Percentiles rank a stretch among this genome's conserved stretches.
phyloP scores from a whole-genome alignment of 2,113 vertebrate genomes.

The Myiagra hebetior region DNA sequence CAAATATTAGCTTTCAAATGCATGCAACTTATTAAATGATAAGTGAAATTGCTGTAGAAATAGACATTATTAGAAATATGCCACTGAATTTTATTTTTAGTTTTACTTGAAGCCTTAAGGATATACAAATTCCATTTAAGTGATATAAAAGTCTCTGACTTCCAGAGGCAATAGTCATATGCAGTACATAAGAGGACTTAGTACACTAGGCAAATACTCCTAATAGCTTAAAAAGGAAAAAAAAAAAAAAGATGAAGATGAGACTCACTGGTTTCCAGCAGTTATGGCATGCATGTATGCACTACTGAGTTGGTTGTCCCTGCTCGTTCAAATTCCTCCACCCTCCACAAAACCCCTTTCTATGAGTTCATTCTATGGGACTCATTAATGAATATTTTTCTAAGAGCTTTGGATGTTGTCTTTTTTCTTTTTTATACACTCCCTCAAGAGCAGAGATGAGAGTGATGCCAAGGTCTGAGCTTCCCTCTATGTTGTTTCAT shows the following conservation, averaged over 20 bases:
- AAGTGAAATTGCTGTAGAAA: background rate
- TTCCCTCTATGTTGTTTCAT: background rate
- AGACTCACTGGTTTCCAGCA: background rate
- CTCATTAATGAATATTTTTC: conserved; percentile 35
- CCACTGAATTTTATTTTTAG: background rate
- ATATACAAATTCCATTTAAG: background rate
- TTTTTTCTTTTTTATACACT: background rate
- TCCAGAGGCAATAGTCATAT: background rate
- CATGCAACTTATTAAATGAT: background rate
- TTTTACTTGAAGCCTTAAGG: background rate
- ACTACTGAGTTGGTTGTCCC: background rate
- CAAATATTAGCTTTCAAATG: background rate
- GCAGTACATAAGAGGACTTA: background rate
- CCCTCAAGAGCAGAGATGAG: conserved; percentile 4
- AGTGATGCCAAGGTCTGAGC: background rate
- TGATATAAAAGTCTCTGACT: background rate
- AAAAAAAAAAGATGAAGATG: background rate
- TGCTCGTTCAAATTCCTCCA: background rate
- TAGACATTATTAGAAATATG: background rate
- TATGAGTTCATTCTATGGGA: background rate
- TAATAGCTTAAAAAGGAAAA: background rate
- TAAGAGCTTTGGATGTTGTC: background rate
- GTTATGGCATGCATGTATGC: background rate
- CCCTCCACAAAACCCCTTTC: background rate
- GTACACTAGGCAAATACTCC: background rate